Base-by-base conservation (phyloP, 2,888 invertebrate genomes). In the Dicyrtoma fusca region DNA sequence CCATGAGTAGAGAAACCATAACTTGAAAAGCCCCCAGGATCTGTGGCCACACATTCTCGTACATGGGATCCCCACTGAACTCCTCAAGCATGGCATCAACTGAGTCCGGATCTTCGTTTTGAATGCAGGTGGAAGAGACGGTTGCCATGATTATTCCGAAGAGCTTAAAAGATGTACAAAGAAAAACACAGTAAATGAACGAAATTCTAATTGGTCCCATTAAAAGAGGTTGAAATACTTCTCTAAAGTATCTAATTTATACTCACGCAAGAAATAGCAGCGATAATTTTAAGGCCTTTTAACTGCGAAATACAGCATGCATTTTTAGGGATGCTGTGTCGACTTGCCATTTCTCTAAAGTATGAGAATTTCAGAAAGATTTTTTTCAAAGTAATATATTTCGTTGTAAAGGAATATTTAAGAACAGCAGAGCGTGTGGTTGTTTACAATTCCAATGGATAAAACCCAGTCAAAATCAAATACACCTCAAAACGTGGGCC, bases 281-380 rank as follows among this genome's bases (percentile, higher is more conserved):
- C 70, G 11, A 71, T 71, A 14, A 71, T 71, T 63, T 71, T 71
- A n/a, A 71, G 63, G 14, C 70, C 63, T 42, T 71, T 71, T 19
- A 71, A 23, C 42, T 71, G 70, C 6, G 70, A 53, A n/a, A 71
- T 71, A 21, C 70, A 71, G 70, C 70, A 70, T 19, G 62, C n/a
- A 21, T 71, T 71, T 19, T 71, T 63, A 3, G 70, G 44, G 11
- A 63, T 13, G 14, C 14, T 26, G 62, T 71, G 70, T 42, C 70
- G 70, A 17, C 49, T 34, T 17, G 53, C 62, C 70, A 70, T 70
- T 23, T 34, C 8, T 8, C 3, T 8, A 34, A 34, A 5, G 8
- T 5, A 34, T 34, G 8, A 34, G 34, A 34, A 34, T 5, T 34
- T 34, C 34, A n/a, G n/a, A n/a, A n/a, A n/a, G n/a, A n/a, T n/a